Evolutionary conservation across 64 coral and sea anemone genomes (phyloP).

Genomic region (Montipora foliosa): DNA sequence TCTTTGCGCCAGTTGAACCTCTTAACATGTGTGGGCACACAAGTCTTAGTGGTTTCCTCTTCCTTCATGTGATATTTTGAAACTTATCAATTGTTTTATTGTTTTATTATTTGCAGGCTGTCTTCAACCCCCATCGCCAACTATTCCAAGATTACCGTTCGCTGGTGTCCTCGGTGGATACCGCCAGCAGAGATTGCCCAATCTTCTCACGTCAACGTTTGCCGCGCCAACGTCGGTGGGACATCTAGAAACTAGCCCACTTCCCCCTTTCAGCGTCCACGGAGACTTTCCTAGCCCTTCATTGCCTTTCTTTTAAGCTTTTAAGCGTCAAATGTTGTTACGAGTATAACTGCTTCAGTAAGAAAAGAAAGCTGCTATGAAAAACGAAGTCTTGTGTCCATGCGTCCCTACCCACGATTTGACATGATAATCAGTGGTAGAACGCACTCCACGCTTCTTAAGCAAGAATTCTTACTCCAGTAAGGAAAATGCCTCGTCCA

Average conservation of each 20-base stretch:
- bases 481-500: too few relatives aligned
- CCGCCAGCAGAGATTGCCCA: constrained; percentile 29
- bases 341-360: too few relatives aligned
- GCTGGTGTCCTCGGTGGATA: constrained; percentile 7
- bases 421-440: too few relatives aligned
- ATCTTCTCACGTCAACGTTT: constrained; percentile 13
- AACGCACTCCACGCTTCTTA: too few relatives aligned
- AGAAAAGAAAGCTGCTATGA: too few relatives aligned
- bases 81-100: background rate
- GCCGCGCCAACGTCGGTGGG: constrained; percentile 7
- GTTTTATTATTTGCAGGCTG: background rate
- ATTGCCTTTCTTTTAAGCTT: constrained; percentile 19
- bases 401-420: too few relatives aligned
- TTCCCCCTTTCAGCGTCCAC: constrained; percentile 27
- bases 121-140: constrained; percentile 16
- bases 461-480: too few relatives aligned
- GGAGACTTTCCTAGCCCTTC: constrained; percentile 20
- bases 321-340: background rate
- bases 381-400: too few relatives aligned
- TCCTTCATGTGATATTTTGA: background rate
- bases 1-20: background rate
- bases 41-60: constrained; percentile 11
- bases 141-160: constrained; percentile 31
- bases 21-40: constrained; percentile 3
- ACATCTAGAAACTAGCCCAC: background rate